Conservation (phyloP, 2,888 invertebrate species). For the Pocota personata region DNA sequence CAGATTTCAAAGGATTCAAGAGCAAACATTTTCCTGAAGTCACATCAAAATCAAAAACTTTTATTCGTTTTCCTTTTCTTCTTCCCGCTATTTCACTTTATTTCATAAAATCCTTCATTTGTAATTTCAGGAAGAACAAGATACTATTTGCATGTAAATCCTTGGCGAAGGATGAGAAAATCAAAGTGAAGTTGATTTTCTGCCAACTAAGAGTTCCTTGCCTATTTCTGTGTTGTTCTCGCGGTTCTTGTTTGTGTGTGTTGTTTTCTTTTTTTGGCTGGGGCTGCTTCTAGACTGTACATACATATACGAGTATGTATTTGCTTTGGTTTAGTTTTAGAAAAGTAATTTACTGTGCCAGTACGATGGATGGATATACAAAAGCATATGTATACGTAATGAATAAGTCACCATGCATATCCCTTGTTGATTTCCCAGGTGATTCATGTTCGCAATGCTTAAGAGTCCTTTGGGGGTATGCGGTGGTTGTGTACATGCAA, state of each 20-base stretch:
- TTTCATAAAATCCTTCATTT: conserved; percentile 26
- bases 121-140: conserved; percentile 14
- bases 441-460: conserved; percentile 32
- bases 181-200: conserved; percentile 19
- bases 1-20: background rate
- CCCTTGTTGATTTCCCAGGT: conserved; percentile 53
- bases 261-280: background rate
- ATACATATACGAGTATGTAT: too few relatives aligned
- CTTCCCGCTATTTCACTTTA: background rate
- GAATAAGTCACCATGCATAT: conserved; percentile 34
- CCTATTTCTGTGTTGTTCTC: background rate
- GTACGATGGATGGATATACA: background rate
- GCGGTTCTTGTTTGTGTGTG: background rate
- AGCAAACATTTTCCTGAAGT: background rate
- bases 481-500: background rate
- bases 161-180: conserved; percentile 13
- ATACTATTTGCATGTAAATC: conserved; percentile 24
- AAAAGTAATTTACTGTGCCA: conserved; percentile 12
- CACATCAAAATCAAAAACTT: background rate
- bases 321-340: conserved; percentile 1
- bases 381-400: background rate
- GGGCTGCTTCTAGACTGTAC: background rate
- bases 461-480: conserved; percentile 19
- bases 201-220: background rate
- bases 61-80: background rate